Base-by-base conservation (phyloP, 2,888 invertebrate species). In the Drosophila lutescens region DNA sequence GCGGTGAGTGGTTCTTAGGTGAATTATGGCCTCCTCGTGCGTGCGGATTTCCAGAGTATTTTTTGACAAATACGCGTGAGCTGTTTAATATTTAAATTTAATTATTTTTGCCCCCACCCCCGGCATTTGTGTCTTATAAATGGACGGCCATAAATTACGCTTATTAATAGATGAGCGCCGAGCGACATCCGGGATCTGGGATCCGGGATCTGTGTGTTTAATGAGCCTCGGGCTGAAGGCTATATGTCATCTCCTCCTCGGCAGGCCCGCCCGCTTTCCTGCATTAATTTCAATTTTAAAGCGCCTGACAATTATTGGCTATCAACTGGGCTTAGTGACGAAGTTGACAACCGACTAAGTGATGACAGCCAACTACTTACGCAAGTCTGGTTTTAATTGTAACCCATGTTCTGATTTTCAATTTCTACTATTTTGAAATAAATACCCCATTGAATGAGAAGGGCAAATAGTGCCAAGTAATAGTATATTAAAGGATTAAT, bases 51-150 rank as follows among this genome's bases (percentile, higher is more conserved):
- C 32, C 59, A 56, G 50, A 23, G 26, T 32, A 67, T 72, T 63
- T 56, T 76, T 73, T 88, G 88, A 88, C 85, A 89, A 87, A 89
- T 85, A 86, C 69, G 69, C 78, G 57, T 67, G 78, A 75, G 78
- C 74, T 84, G 77, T 88, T 87, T 88, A 89, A 87, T 89, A 87
- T 89, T 87, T 87, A 87, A 87, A 89, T 81, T 86, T 88, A 87
- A 87, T 87, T 87, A 89, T 79, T 81, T 88, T 81, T 76, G 75
- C 75, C 17, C 40, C 46, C 47, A 5, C 38, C 17, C 6, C 4
- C 36, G 36, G 49, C 47, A 63, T 63, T 63, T 32, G 40, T 36
- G 69, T 38, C 70, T 76, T 75, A 74, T 67, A 79, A 87, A 83
- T 78, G 68, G 56, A 69, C 56, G 38, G 51, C 57, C 62, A 87